phyloP scores from a whole-genome alignment of 2,797 vertebrate genomes.

The Neosalanx taihuensis region DNA sequence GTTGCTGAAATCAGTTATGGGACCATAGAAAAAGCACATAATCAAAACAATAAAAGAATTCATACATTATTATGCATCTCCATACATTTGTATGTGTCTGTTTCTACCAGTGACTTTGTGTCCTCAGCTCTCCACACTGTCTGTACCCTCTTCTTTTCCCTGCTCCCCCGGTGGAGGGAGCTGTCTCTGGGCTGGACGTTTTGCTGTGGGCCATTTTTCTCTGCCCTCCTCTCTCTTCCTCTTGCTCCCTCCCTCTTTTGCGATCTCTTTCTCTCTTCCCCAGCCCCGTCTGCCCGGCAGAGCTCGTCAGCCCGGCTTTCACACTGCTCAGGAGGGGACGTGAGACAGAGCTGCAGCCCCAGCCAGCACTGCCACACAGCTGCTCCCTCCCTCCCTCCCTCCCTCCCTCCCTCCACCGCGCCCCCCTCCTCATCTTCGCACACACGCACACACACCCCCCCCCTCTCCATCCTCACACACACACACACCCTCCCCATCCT shows the following conservation, averaged over 20 bases:
- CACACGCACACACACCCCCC: no score
- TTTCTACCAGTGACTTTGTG: background rate
- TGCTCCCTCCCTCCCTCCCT: conserved; percentile 51
- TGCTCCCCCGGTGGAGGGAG: conserved; percentile 21
- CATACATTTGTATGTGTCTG: background rate
- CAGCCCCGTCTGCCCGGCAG: conserved; percentile 2
- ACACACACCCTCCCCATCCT: no score
- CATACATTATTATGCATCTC: background rate
- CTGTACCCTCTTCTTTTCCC: conserved; percentile 3
- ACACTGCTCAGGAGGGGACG: conserved; percentile 53
- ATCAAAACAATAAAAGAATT: conserved; percentile 32
- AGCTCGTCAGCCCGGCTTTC: conserved; percentile 15
- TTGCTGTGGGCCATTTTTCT: conserved; percentile 6
- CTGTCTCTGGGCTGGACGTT: conserved; percentile 19
- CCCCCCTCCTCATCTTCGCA: no score
- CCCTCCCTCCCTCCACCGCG: conserved; percentile 40
- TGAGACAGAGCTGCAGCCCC: conserved; percentile 53
- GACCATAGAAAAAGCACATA: no score
- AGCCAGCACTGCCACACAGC: conserved; percentile 57
- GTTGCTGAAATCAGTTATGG: background rate
- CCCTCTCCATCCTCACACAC: no score
- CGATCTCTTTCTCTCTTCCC: background rate
- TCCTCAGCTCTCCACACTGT: background rate
- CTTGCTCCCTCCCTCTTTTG: conserved; percentile 2
- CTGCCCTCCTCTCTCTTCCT: conserved; percentile 4